phyloP scores from a whole-genome alignment of 2,113 vertebrate species.

The Mesembrinibis cayennensis region DNA sequence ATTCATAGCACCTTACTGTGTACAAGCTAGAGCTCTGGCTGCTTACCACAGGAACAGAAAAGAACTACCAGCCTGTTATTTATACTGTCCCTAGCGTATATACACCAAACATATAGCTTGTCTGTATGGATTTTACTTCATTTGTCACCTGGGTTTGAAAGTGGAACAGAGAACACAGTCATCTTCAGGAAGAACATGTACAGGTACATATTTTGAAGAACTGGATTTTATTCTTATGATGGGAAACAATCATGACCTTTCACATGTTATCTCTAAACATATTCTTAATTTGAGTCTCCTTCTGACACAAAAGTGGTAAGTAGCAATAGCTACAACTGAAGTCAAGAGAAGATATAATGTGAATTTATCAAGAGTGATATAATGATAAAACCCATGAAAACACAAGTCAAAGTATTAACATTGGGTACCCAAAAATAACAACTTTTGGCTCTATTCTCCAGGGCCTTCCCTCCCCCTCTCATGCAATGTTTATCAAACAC shows the following conservation, averaged over 20 bases:
- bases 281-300: background rate
- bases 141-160: background rate
- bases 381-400: background rate
- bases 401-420: background rate
- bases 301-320: background rate
- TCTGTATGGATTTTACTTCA: background rate
- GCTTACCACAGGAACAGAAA: background rate
- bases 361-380: background rate
- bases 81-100: background rate
- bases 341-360: background rate
- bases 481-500: background rate
- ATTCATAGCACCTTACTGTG: background rate
- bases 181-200: background rate
- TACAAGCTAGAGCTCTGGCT: background rate
- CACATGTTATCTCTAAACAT: background rate
- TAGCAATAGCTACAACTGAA: background rate
- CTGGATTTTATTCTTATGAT: background rate
- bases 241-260: background rate
- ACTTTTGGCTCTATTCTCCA: background rate
- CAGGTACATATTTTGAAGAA: background rate
- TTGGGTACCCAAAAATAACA: background rate
- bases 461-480: background rate
- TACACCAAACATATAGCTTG: background rate
- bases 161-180: background rate
- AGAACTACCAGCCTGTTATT: background rate